Percentiles rank a stretch among this genome's conserved stretches.
Conservation (phyloP, 2,888 invertebrate genomes). For the Teleogryllus oceanicus region DNA sequence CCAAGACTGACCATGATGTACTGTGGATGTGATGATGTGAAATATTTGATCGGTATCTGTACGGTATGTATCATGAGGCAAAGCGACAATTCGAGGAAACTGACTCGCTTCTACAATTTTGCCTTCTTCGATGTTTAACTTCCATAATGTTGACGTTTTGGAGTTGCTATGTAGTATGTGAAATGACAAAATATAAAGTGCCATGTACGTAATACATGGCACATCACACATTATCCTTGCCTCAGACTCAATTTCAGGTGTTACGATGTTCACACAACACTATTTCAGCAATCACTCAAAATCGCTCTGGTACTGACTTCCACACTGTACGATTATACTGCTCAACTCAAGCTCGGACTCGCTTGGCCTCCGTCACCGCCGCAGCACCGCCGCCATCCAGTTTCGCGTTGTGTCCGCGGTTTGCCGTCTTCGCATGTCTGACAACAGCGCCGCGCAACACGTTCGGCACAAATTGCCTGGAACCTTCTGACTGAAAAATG, state of each 20-base stretch:
- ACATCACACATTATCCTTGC: slow-evolving; percentile 51
- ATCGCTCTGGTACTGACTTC: too few relatives aligned
- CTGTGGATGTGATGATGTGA: slow-evolving; percentile 71
- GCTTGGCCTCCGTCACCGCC: too few relatives aligned
- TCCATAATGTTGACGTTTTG: slow-evolving; percentile 79
- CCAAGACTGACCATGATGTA: slow-evolving; percentile 64
- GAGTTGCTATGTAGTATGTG: slow-evolving; percentile 74
- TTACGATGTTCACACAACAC: too few relatives aligned
- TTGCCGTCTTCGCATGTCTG: too few relatives aligned
- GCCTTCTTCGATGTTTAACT: slow-evolving; percentile 70
- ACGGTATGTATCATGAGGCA: slow-evolving; percentile 42
- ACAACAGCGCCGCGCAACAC: too few relatives aligned
- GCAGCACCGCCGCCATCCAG: too few relatives aligned
- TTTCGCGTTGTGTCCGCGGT: too few relatives aligned
- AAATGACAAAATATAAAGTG: slow-evolving; percentile 67
- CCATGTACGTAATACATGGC: slow-evolving; percentile 60
- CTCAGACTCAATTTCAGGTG: not conserved
- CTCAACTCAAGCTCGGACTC: too few relatives aligned
- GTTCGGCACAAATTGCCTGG: too few relatives aligned
- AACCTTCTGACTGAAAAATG: too few relatives aligned
- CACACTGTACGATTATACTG: too few relatives aligned
- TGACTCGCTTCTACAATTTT: slow-evolving; percentile 66
- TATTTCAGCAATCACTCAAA: too few relatives aligned
- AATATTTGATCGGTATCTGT: slow-evolving; percentile 67
- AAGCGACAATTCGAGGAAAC: slow-evolving; percentile 53